Base-by-base conservation (phyloP, 2,888 invertebrate species). In the Marronus borbonicus region DNA sequence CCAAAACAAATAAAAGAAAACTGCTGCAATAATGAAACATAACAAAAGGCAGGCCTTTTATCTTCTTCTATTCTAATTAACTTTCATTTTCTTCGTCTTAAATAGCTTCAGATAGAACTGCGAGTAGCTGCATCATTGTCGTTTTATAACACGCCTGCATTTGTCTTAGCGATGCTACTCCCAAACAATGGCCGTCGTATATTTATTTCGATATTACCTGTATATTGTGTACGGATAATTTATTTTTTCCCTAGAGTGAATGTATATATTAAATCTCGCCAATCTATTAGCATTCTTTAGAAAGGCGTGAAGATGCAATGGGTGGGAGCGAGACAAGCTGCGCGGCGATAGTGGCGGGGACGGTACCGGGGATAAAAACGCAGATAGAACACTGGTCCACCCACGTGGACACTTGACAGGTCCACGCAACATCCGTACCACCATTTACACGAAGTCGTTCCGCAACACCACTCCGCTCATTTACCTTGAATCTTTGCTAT, bases 351-450 rank as follows among this genome's bases (percentile, higher is more conserved):
- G 79, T 80, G 65, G 80, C 74, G 76, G 80, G 76, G 80, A 80
- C 77, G 75, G 75, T 76, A 60, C 70, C 78, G 76, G 77, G 80
- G 77, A 80, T 80, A 82, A 78, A 79, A 79, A 79, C 80, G 80
- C 84, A 85, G 85, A 85, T 80, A 81, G 80, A 86, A 81, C 85
- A 86, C 87, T 86, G 86, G 87, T 88, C 87, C 87, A 88, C 88
- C 88, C 88, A 88, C 88, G 88, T 88, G 87, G 86, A 83, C 85
- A 84, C 85, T 86, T 85, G 87, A 86, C 86, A 87, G 85, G 84
- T 87, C 86, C 86, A 87, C 87, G 86, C 87, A 87, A 84, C 85
- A 84, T 85, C 83, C 85, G 80, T 84, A 80, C 82, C 85, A 86
- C 85, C 84, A 86, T 87, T 85, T 85, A 84, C 85, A 86, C 84